Evolutionary conservation across 2,888 invertebrate genomes (phyloP), one percentile per base, ranked within the genome.

Genomic region (Microctonus brassicae): DNA sequence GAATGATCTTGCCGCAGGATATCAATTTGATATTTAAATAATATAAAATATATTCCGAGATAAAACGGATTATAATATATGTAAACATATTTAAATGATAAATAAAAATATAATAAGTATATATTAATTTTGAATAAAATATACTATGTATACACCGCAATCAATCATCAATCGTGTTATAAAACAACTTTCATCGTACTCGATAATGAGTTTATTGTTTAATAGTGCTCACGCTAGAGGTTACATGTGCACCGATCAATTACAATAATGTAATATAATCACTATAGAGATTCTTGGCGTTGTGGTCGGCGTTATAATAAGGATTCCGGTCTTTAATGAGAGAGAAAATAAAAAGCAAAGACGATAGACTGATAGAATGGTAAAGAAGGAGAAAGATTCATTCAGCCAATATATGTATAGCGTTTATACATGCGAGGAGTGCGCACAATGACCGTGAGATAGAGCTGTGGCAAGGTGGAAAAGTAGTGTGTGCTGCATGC

Each of bases 211-310:
- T 83, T 84, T 83, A 84, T 85, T 83, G 83, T 83, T 82, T 80
- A 78, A 80, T 80, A 81, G 80, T 20, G 17, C 47, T 81, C 80
- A 77, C 78, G 80, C 79, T 73, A 34, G 70, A 11, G 29, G 22
- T 69, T 61, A 82, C 77, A 79, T 79, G 80, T 79, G 81, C 79
- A 69, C 77, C 81, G 79, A 83, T 84, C 82, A 83, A 83, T 85
- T 85, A 83, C 83, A 84, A 81, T 82, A 81, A 85, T 81, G 82
- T 82, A 84, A 85, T 83, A 80, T 84, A 85, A 85, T 83, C 36
- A 24, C 55, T 57, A 39, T 36, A 73, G 77, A 77, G 60, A 76
- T 76, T 75, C 74, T 76, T 76, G 72, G 75, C 71, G 77, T 76
- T 72, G 76, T 72, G 72, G 75, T 55, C 69, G 75, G 60, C 70